Conservation (phyloP, 2,888 invertebrate species). For the Halictus ligatus region DNA sequence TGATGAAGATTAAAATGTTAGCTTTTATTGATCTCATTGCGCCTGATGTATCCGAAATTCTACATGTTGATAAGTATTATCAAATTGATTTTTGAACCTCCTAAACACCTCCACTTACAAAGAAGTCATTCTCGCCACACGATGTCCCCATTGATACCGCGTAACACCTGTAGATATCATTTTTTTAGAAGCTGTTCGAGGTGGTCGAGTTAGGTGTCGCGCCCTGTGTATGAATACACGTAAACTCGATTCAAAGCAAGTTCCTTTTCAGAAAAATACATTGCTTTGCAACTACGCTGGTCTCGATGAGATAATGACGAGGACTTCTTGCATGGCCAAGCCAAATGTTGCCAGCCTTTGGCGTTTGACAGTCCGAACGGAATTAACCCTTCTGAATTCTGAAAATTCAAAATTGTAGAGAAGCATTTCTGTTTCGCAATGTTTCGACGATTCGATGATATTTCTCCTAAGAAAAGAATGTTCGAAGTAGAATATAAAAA, state of each 20-base stretch:
- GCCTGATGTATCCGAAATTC: no score
- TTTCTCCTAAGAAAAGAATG: background rate
- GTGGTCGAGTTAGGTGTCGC: background rate
- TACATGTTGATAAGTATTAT: no score
- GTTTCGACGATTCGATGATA: background rate
- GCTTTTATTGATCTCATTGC: no score
- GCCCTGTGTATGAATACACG: slow-evolving; percentile 6
- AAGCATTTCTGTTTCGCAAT: background rate
- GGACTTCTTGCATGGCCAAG: slow-evolving; percentile 55
- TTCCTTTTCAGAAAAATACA: slow-evolving; percentile 28
- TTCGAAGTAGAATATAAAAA: background rate
- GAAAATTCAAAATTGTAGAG: background rate
- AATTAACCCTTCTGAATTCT: slow-evolving; percentile 20
- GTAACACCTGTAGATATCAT: background rate
- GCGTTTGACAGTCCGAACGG: slow-evolving; percentile 10
- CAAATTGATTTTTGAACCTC: no score
- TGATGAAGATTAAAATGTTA: no score
- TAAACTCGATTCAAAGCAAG: slow-evolving; percentile 13
- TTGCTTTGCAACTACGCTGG: slow-evolving; percentile 57
- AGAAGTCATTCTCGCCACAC: no score
- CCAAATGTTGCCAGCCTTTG: slow-evolving; percentile 34
- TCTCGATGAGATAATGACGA: slow-evolving; percentile 26
- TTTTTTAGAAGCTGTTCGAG: background rate
- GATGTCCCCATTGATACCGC: no score
- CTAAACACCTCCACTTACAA: no score